These are phyloP conservation scores for Microcebus jonahi DNA, from an alignment of 2,113 vertebrate species.

Conservation along the genomic window DNA sequence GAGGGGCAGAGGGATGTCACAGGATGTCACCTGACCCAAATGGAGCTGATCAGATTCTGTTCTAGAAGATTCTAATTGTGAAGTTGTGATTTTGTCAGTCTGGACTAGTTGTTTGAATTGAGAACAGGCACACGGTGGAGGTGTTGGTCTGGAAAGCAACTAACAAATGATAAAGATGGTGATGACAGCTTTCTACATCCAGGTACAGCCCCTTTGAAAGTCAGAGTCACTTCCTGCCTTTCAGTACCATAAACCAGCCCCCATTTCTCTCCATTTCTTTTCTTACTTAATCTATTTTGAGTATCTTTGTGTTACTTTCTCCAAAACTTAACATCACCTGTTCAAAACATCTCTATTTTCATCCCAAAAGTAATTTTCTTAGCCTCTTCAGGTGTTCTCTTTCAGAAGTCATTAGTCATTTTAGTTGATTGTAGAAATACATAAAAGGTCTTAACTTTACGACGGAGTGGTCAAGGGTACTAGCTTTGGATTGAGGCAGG, in stretches of 20 bases:
- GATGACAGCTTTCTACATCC: not conserved
- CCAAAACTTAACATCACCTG: not conserved
- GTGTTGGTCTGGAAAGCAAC: not conserved
- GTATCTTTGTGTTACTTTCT: not conserved
- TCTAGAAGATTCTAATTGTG: not conserved
- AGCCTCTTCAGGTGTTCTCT: not conserved
- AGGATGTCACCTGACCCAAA: not conserved
- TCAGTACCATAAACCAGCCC: not conserved
- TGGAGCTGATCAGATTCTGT: not conserved
- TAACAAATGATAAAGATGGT: not conserved
- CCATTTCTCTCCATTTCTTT: not conserved
- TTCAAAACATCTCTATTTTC: not conserved
- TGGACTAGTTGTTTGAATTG: not conserved
- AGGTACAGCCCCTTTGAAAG: not conserved
- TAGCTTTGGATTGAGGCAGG: not conserved
- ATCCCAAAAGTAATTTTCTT: not conserved
- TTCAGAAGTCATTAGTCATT: not conserved
- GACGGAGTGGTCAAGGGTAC: not conserved
- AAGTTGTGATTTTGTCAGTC: not conserved
- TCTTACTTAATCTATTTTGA: not conserved
- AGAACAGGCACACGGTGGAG: not conserved
- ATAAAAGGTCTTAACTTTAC: not conserved
- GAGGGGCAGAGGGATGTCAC: rapidly evolving
- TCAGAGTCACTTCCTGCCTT: too few species aligned
- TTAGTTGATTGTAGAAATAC: not conserved